Evolutionary conservation across 2,797 vertebrate species (phyloP).

Genomic region (Carduelis carduelis): DNA sequence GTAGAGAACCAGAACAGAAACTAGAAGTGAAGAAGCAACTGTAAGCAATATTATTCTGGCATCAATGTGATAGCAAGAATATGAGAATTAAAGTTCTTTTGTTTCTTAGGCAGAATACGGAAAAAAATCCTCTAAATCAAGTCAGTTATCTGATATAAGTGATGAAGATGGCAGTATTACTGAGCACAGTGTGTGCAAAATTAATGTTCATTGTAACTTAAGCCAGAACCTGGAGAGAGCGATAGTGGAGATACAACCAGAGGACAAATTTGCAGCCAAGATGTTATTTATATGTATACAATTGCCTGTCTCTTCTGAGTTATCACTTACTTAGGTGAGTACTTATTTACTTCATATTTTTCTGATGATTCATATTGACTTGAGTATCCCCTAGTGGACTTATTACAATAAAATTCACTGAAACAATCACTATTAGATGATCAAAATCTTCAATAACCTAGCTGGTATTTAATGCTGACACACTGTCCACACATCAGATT

Average conservation of each 20-base stretch:
- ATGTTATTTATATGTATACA: neutral
- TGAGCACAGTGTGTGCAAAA: neutral
- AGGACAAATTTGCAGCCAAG: neutral
- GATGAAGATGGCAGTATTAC: neutral
- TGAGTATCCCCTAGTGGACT: neutral
- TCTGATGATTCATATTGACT: constrained; percentile 17
- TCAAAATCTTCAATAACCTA: constrained; percentile 42
- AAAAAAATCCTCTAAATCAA: neutral
- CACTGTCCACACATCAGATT: neutral
- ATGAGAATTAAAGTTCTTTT: neutral
- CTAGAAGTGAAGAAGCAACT: neutral
- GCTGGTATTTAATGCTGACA: constrained; percentile 41
- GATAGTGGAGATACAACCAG: neutral
- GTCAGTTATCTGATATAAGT: neutral
- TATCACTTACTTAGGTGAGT: neutral
- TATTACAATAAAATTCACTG: constrained; percentile 38
- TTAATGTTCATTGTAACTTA: neutral
- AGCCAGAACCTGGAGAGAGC: neutral
- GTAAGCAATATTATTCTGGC: neutral
- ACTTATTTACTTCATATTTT: constrained; percentile 25
- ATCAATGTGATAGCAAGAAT: neutral
- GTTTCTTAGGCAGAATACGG: neutral
- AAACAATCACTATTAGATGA: constrained; percentile 37
- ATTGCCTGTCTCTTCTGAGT: neutral
- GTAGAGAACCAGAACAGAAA: neutral